A percentile compares a stretch with the other conserved stretches of the same genome.
These are phyloP conservation scores for Podilymbus podiceps DNA, from an alignment of 2,113 vertebrate genomes.

Conservation along the genomic window DNA sequence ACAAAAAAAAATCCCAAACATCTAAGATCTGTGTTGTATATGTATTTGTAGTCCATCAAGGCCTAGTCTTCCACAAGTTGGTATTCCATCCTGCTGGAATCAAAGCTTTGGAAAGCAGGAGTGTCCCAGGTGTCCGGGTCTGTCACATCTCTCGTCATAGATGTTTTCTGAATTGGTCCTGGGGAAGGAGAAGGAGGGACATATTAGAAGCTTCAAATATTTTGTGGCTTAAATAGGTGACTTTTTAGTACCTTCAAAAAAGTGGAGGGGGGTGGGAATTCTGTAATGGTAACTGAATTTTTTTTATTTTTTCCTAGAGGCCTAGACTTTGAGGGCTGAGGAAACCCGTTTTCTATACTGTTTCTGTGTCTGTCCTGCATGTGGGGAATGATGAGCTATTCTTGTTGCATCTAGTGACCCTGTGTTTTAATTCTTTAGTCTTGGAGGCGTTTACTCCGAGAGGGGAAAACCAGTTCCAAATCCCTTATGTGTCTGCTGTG, in stretches of 20 bases:
- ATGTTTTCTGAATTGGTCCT: slow-evolving; percentile 25
- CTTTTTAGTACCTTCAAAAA: background rate
- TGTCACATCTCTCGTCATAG: slow-evolving; percentile 1
- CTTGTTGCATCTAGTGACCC: background rate
- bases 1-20: background rate
- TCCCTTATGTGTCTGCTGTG: background rate
- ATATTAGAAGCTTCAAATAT: background rate
- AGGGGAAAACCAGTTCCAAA: background rate
- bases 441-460: background rate
- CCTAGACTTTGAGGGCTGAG: background rate
- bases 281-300: background rate
- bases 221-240: background rate
- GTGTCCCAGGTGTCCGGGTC: background rate
- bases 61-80: background rate
- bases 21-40: background rate
- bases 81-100: slow-evolving; percentile 23
- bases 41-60: slow-evolving; percentile 32
- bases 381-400: background rate
- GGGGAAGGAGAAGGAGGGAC: background rate
- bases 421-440: background rate
- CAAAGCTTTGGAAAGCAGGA: slow-evolving; percentile 24
- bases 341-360: background rate
- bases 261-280: background rate
- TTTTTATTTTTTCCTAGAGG: no score
- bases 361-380: background rate